phyloP scores from a whole-genome alignment of 64 coral and sea anemone genomes.

The Montipora foliosa region DNA sequence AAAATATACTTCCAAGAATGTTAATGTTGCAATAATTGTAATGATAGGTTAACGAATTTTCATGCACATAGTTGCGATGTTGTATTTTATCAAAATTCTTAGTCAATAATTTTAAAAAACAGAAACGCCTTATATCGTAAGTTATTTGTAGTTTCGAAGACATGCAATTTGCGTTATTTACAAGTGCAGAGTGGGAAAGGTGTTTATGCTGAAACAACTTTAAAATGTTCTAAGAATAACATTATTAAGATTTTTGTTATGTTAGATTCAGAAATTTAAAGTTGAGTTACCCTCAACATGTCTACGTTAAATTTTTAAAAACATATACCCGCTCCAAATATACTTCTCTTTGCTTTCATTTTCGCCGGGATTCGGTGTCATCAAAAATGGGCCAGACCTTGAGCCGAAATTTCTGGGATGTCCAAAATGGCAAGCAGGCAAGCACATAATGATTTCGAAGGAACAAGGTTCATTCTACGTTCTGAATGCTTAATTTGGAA shows the following conservation, averaged over 20 bases:
- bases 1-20: conserved; percentile 7
- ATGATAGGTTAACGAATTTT: conserved; percentile 9
- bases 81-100: conserved; percentile 54
- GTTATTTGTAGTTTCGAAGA: conserved; percentile 48
- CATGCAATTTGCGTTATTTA: neutral
- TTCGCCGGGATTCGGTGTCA: neutral
- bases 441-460: too few species aligned
- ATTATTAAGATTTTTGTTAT: neutral
- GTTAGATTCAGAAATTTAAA: neutral
- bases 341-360: neutral
- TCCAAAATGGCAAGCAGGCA: too few species aligned
- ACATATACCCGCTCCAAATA: neutral
- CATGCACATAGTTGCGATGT: conserved; percentile 29
- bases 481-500: too few species aligned
- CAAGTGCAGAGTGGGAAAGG: neutral
- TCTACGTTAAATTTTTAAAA: neutral
- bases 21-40: conserved; percentile 21
- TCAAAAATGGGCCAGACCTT: too few species aligned
- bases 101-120: conserved; percentile 41
- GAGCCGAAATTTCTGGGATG: too few species aligned
- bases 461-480: too few species aligned
- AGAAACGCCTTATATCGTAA: conserved; percentile 7
- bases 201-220: neutral
- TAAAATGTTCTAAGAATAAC: neutral
- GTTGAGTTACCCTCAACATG: neutral